Base-by-base conservation (phyloP, 30 jellyfish, hydroid and myxozoan species). In the Turritopsis dohrnii region DNA sequence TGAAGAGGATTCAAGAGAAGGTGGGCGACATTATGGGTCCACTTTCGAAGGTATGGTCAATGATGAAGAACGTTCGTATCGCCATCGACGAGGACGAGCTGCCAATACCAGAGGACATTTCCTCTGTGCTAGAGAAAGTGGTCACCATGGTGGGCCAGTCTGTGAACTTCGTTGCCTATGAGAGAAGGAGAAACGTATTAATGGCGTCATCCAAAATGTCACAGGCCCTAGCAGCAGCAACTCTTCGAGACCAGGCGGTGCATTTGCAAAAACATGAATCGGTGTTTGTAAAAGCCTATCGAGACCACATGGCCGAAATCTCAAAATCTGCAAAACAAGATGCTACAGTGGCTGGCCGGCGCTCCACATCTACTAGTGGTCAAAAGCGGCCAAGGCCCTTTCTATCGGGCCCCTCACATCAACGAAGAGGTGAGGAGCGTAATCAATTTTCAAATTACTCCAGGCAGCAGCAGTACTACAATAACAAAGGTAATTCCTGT, bases 341-440 rank as follows among this genome's bases (percentile, higher is more conserved):
- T 18, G 73, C 73, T 60, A 60, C 73, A 60, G 73, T 60, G 73
- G 73, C 73, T 60, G 73, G 19, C 21, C 21, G 22, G n/a, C n/a
- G n/a, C n/a, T n/a, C n/a, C n/a, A n/a, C n/a, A n/a, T n/a, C n/a
- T n/a, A n/a, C n/a, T n/a, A n/a, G n/a, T n/a, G n/a, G n/a, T n/a
- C n/a, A n/a, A n/a, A n/a, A n/a, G n/a, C n/a, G n/a, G n/a, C n/a
- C n/a, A n/a, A 60, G n/a, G n/a, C n/a, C n/a, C n/a, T n/a, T n/a
- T n/a, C n/a, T n/a, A n/a, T n/a, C n/a, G n/a, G n/a, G n/a, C n/a
- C n/a, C n/a, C n/a, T n/a, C n/a, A n/a, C n/a, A n/a, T n/a, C n/a
- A n/a, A n/a, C n/a, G n/a, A n/a, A 60, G 73, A 60, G 21, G 0
- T 21, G 73, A 18, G 72, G 73, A 23, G 73, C 22, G 73, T 23